Conservation (phyloP, 2,797 vertebrate genomes). For the Propithecus deckenii region DNA sequence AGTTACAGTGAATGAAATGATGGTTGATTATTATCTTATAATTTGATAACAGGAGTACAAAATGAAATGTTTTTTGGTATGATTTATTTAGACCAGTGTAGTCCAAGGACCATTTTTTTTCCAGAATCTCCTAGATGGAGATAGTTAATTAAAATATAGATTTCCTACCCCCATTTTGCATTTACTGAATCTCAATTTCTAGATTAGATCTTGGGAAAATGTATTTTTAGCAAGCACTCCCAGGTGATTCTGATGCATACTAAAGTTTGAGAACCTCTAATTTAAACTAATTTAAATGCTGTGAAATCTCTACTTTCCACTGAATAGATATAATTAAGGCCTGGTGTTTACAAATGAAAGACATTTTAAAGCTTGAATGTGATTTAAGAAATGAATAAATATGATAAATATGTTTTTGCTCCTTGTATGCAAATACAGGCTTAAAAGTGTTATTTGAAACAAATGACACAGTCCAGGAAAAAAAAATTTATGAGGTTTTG, state of each 20-base stretch:
- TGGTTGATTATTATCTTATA: neutral
- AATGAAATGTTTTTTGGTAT: neutral
- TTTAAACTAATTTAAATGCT: constrained; percentile 37
- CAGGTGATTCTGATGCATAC: neutral
- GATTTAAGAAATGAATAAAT: constrained; percentile 52
- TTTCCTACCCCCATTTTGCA: neutral
- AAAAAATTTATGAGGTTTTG: neutral
- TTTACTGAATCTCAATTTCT: neutral
- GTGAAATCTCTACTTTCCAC: neutral
- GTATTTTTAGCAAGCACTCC: neutral
- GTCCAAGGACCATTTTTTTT: neutral
- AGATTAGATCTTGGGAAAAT: neutral
- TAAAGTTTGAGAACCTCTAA: neutral
- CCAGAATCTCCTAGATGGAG: neutral
- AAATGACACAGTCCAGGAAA: neutral
- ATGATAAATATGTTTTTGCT: constrained; percentile 26
- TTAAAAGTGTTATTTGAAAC: constrained; percentile 43
- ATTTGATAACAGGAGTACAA: neutral
- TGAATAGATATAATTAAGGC: constrained; percentile 35
- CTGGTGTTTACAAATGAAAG: neutral
- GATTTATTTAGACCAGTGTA: neutral
- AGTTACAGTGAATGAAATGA: neutral
- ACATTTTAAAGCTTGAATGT: constrained; percentile 41
- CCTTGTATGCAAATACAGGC: neutral
- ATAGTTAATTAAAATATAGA: neutral